Percentiles rank a stretch among this genome's conserved stretches.
These are phyloP conservation scores for Channa striata DNA, from an alignment of 2,797 vertebrate genomes.

Conservation along the genomic window DNA sequence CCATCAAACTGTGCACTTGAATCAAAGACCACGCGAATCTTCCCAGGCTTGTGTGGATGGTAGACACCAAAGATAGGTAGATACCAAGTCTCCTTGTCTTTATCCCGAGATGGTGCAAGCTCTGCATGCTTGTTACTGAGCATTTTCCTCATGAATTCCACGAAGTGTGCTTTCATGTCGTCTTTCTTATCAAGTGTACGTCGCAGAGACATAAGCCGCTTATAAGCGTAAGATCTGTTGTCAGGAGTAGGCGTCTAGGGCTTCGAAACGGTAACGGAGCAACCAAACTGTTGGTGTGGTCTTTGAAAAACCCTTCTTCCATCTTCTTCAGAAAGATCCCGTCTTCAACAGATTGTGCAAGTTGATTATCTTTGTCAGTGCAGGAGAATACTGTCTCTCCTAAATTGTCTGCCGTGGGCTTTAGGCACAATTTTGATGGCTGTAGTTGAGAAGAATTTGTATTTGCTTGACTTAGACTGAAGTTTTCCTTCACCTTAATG, in stretches of 20 bases:
- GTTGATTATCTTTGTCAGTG: background rate
- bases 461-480: background rate
- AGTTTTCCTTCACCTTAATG: conserved; percentile 25
- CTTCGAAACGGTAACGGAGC: conserved; percentile 12
- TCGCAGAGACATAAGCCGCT: background rate
- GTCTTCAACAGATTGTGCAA: conserved; percentile 12
- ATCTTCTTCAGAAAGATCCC: conserved; percentile 6
- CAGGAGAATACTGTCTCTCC: conserved; percentile 17
- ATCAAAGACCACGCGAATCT: background rate
- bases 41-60: background rate
- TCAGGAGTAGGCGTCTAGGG: background rate
- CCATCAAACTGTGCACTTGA: conserved; percentile 5
- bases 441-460: background rate
- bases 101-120: background rate
- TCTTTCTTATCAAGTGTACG: conserved; percentile 3
- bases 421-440: background rate
- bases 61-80: background rate
- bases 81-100: conserved; percentile 8
- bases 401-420: conserved; percentile 6
- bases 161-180: conserved; percentile 1
- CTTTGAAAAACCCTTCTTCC: conserved; percentile 2
- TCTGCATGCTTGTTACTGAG: conserved; percentile 13
- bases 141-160: conserved; percentile 13
- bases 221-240: background rate
- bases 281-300: conserved; percentile 15